A percentile compares a stretch with the other conserved stretches of the same genome.
phyloP scores from a whole-genome alignment of 2,797 vertebrate species.

The Eidolon dupreanum region DNA sequence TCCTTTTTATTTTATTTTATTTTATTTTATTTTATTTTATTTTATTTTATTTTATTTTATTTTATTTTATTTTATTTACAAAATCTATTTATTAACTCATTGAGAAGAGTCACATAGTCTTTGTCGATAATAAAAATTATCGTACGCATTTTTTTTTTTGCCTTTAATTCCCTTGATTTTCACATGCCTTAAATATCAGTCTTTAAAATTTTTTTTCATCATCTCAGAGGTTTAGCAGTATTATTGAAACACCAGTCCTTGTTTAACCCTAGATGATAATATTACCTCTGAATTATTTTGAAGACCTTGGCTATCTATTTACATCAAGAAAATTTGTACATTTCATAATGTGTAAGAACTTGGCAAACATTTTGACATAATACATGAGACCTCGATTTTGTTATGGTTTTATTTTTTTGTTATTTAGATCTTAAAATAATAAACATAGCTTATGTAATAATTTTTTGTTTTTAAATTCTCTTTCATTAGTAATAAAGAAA shows the following conservation, averaged over 20 bases:
- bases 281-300: not conserved
- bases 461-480: conserved; percentile 9
- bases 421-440: not conserved
- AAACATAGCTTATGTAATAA: not conserved
- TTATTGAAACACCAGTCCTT: not conserved
- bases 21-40: not conserved
- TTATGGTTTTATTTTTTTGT: not conserved
- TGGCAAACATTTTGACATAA: not conserved
- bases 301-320: not conserved
- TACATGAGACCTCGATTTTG: not conserved
- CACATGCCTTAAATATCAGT: no score
- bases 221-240: not conserved
- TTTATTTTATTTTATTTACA: not conserved
- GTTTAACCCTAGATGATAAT: not conserved
- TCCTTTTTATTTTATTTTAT: no score
- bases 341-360: not conserved
- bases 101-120: not conserved
- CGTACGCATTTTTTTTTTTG: not conserved
- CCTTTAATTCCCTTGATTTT: no score
- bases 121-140: not conserved
- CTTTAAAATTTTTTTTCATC: no score
- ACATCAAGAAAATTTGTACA: not conserved
- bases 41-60: no score
- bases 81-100: not conserved
- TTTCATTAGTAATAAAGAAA: not conserved